These are phyloP conservation scores for Brachionichthys hirsutus DNA, from an alignment of 2,113 vertebrate genomes.

Conservation along the genomic window DNA sequence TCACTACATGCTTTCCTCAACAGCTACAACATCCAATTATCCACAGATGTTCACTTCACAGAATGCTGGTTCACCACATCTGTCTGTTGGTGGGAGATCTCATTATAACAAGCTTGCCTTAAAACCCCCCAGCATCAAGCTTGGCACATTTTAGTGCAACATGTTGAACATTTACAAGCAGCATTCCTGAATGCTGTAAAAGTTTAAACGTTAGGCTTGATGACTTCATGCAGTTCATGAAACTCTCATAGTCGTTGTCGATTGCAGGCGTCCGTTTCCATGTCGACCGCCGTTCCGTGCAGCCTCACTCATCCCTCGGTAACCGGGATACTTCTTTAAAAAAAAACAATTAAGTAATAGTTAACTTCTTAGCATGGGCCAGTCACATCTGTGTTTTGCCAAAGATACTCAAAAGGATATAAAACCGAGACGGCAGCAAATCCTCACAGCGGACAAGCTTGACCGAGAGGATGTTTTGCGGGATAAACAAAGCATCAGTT, in stretches of 20 bases:
- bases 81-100: conserved; percentile 76
- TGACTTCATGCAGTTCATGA: conserved; percentile 45
- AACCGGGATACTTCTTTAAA: not conserved
- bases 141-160: conserved; percentile 67
- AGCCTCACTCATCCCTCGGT: not conserved
- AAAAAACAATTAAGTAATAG: not conserved
- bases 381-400: not conserved
- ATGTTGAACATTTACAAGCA: conserved; percentile 70
- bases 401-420: not conserved
- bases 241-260: conserved; percentile 9
- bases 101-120: conserved; percentile 70
- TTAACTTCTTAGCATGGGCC: no score
- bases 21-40: conserved; percentile 74
- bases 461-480: not conserved
- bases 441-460: not conserved
- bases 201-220: conserved; percentile 50
- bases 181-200: conserved; percentile 60
- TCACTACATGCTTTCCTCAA: conserved; percentile 68
- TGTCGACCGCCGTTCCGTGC: not conserved
- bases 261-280: conserved; percentile 7
- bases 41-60: conserved; percentile 76
- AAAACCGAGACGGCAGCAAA: not conserved
- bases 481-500: not conserved
- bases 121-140: conserved; percentile 31
- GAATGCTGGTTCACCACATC: conserved; percentile 70